phyloP scores from a whole-genome alignment of 2,888 invertebrate species.

The Orchestes rusci region DNA sequence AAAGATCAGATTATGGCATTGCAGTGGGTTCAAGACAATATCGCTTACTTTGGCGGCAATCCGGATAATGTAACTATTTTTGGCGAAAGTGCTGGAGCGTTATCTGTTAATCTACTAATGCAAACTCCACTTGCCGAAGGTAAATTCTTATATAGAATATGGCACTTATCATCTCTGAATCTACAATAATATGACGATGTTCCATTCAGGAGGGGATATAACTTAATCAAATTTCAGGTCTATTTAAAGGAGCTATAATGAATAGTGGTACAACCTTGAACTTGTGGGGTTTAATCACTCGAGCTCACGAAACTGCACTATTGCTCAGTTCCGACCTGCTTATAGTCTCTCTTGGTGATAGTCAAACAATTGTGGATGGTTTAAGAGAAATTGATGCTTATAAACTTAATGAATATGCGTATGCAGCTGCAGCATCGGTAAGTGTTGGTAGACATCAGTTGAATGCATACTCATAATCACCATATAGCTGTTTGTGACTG shows the following conservation, averaged over 20 bases:
- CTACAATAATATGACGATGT: no score
- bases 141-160: no score
- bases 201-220: no score
- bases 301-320: neutral
- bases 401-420: no score
- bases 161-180: slow-evolving; percentile 7
- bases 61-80: slow-evolving; percentile 6
- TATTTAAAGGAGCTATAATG: slow-evolving; percentile 10
- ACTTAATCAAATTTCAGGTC: no score
- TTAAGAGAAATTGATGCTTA: slow-evolving; percentile 1
- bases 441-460: no score
- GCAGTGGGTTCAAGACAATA: slow-evolving; percentile 7
- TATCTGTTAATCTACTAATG: slow-evolving; percentile 4
- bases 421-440: no score
- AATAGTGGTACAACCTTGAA: slow-evolving; percentile 9
- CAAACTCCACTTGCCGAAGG: slow-evolving; percentile 1
- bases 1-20: slow-evolving; percentile 7
- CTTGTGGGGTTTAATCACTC: slow-evolving; percentile 9
- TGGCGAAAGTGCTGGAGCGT: slow-evolving; percentile 6
- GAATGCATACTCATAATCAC: no score
- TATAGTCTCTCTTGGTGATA: neutral
- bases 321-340: neutral
- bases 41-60: slow-evolving; percentile 7
- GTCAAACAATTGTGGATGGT: neutral
- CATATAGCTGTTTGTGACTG: slow-evolving; percentile 3